Conservation (phyloP, 2,113 vertebrate species). For the Syngnathus scovelli region DNA sequence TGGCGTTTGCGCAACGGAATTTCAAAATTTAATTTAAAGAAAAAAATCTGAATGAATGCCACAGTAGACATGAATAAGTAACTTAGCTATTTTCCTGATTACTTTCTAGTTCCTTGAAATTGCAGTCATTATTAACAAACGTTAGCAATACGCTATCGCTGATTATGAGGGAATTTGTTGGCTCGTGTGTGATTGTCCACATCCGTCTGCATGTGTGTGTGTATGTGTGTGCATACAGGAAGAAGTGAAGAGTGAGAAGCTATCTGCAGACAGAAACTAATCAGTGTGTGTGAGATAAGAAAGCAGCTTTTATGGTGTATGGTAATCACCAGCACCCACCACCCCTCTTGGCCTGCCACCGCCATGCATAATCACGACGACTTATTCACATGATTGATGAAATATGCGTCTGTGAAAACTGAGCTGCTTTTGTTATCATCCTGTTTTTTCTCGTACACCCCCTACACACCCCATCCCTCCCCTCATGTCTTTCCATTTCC, state of each 20-base stretch:
- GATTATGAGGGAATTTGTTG: slow-evolving; percentile 1
- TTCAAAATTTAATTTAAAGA: too few relatives aligned
- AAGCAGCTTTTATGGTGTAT: slow-evolving; percentile 76
- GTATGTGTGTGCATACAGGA: slow-evolving; percentile 21
- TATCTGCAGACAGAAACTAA: slow-evolving; percentile 75
- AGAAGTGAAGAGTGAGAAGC: slow-evolving; percentile 56
- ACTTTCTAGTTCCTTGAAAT: too few relatives aligned
- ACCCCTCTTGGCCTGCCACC: slow-evolving; percentile 45
- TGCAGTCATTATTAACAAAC: too few relatives aligned
- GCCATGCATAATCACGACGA: slow-evolving; percentile 73
- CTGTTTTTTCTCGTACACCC: slow-evolving; percentile 27
- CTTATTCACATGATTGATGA: slow-evolving; percentile 78
- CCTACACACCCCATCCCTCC: slow-evolving; percentile 10
- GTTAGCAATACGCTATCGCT: too few relatives aligned
- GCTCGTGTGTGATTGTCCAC: slow-evolving; percentile 4
- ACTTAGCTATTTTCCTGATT: too few relatives aligned
- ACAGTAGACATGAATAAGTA: too few relatives aligned
- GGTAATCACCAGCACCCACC: slow-evolving; percentile 64
- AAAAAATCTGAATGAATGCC: too few relatives aligned
- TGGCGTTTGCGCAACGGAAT: neutral
- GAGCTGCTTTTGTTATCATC: slow-evolving; percentile 69
- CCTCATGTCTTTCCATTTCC: slow-evolving; percentile 42
- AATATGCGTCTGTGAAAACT: slow-evolving; percentile 74
- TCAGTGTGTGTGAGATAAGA: slow-evolving; percentile 72
- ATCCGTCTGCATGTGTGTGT: slow-evolving; percentile 8